Evolutionary conservation across 2,113 vertebrate genomes (phyloP).

Genomic region (Polypterus senegalus): DNA sequence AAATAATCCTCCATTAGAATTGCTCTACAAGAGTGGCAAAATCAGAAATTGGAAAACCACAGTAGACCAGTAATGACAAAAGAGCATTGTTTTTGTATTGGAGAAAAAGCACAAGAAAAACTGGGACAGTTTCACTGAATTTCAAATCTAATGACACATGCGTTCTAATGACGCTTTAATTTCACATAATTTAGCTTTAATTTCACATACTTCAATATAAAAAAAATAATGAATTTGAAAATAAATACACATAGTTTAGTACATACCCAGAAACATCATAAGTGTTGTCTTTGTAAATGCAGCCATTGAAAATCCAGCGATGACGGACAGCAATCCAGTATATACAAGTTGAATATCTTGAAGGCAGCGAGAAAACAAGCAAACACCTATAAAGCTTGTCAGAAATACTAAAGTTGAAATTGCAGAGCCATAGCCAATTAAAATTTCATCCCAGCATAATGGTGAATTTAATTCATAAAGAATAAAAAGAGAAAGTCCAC

Average conservation of each 20-base stretch:
- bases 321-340: slow-evolving; percentile 67
- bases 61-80: too few relatives aligned
- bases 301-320: slow-evolving; percentile 50
- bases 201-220: too few relatives aligned
- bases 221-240: too few relatives aligned
- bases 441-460: slow-evolving; percentile 82
- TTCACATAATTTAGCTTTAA: too few relatives aligned
- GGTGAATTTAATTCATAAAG: slow-evolving; percentile 80
- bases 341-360: slow-evolving; percentile 59
- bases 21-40: too few relatives aligned
- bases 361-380: slow-evolving; percentile 59
- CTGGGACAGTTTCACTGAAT: too few relatives aligned
- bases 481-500: slow-evolving; percentile 51
- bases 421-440: slow-evolving; percentile 81
- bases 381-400: slow-evolving; percentile 72
- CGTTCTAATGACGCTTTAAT: too few relatives aligned
- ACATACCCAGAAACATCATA: slow-evolving; percentile 83
- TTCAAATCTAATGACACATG: too few relatives aligned
- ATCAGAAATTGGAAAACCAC: too few relatives aligned
- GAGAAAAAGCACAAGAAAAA: too few relatives aligned
- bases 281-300: slow-evolving; percentile 75
- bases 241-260: slow-evolving; percentile 8
- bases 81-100: too few relatives aligned
- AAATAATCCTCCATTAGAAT: too few relatives aligned
- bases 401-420: slow-evolving; percentile 58